Conservation (phyloP, 1,140 invertebrate genomes). For the Drosophila bocqueti region DNA sequence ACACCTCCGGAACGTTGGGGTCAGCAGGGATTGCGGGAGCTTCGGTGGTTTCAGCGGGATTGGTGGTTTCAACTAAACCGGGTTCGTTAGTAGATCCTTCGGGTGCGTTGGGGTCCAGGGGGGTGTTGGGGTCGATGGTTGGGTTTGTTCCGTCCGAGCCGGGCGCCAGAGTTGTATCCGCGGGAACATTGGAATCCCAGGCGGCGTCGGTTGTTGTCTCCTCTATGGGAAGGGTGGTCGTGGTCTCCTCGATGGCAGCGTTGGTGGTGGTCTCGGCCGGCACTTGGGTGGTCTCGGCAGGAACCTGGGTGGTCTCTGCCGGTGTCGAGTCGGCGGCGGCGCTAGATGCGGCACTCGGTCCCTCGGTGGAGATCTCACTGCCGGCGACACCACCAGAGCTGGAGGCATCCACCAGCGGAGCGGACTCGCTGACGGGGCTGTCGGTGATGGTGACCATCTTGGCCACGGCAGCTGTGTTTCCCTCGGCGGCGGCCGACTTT, state of each 20-base stretch:
- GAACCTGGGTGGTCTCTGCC: constrained; percentile 11
- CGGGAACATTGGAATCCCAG: constrained; percentile 22
- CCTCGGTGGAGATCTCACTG: constrained; percentile 21
- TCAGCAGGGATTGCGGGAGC: constrained; percentile 8
- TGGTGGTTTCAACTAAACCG: constrained; percentile 22
- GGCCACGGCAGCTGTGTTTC: constrained; percentile 50
- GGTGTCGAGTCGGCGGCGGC: constrained; percentile 16
- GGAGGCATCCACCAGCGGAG: constrained; percentile 46
- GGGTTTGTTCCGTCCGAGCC: constrained; percentile 23
- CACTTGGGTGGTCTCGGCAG: constrained; percentile 18
- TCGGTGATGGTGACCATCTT: constrained; percentile 66
- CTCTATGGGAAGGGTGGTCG: constrained; percentile 15
- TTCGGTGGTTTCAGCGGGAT: constrained; percentile 24
- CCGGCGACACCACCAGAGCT: constrained; percentile 7
- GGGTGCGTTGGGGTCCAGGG: constrained; percentile 37
- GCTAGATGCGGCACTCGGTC: constrained; percentile 8
- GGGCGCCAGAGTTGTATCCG: constrained; percentile 12
- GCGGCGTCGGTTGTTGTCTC: constrained; percentile 23
- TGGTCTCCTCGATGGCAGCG: constrained; percentile 22
- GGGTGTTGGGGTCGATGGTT: constrained; percentile 29
- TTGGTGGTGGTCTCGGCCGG: constrained; percentile 15
- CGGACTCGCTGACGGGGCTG: constrained; percentile 48
- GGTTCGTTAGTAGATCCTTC: constrained; percentile 27
- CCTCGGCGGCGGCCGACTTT: constrained; percentile 41
- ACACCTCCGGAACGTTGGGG: constrained; percentile 6